Evolutionary conservation across 2,888 invertebrate species (phyloP), one percentile per base, ranked within the genome.

Genomic region (Agrochola circellaris): DNA sequence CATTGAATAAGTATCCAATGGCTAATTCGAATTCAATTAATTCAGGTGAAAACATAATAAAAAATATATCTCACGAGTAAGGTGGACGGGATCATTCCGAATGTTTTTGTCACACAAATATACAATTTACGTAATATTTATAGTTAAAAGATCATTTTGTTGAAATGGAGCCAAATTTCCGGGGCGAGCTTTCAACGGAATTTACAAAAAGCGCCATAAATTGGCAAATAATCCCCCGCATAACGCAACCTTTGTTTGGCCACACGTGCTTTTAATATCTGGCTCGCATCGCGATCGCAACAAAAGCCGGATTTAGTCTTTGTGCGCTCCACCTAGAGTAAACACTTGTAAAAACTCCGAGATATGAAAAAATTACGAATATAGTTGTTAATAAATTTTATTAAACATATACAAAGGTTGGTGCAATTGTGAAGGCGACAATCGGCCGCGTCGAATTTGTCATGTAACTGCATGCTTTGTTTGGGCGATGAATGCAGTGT

Each of bases 211-310:
- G 96, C 93, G 93, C 95, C 94, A 96, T 96, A 96, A 96, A 96
- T 96, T 96, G 96, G 96, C 96, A 95, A 96, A 96, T 96, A 96
- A 96, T 96, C 96, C 95, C 94, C 96, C 96, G 95, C 96, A 96
- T 96, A 96, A 96, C 96, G 96, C 93, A 95, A 96, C 96, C 96
- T 96, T 96, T 96, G 96, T 96, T 95, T 96, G 96, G 95, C 95
- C 96, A 96, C 96, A 96, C 96, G 96, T 96, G 96, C 96, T 96
- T 96, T 96, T 96, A 96, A 96, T 96, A 95, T 95, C 94, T 93
- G 92, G 92, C 93, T 73, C 73, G 73, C 87, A 91, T 91, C 90
- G 91, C 90, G 90, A 89, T 89, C 86, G 92, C 92, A 92, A 95
- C 96, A 95, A 96, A 93, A 94, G 93, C 93, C 91, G 94, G 95